Conservation (phyloP, 1,140 invertebrate species). For the Battus philenor region DNA sequence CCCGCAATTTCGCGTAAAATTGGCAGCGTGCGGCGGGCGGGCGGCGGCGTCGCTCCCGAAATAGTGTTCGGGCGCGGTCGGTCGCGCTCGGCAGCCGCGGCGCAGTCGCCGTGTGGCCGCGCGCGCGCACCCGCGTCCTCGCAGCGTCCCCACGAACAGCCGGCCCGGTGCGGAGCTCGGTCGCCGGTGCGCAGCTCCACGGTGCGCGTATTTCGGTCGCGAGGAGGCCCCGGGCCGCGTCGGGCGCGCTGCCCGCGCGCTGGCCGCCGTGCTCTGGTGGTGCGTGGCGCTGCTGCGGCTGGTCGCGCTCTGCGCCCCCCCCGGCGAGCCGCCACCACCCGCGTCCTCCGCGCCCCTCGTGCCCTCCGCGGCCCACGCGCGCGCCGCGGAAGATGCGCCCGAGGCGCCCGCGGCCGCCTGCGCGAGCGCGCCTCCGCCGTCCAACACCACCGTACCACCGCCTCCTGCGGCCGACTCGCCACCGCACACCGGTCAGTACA, state of each 20-base stretch:
- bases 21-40: constrained; percentile 68
- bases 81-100: constrained; percentile 52
- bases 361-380: constrained; percentile 46
- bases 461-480: constrained; percentile 37
- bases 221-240: constrained; percentile 65
- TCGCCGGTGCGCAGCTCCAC: constrained; percentile 43
- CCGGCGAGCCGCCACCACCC: constrained; percentile 50
- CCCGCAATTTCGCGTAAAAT: constrained; percentile 75
- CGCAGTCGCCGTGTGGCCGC: constrained; percentile 67
- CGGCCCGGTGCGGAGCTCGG: constrained; percentile 33
- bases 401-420: constrained; percentile 53
- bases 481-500: constrained; percentile 55
- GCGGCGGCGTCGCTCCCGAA: constrained; percentile 68
- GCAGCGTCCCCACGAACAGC: constrained; percentile 43
- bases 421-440: constrained; percentile 46
- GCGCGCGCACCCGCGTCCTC: constrained; percentile 66
- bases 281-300: constrained; percentile 73
- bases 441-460: constrained; percentile 47
- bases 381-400: constrained; percentile 62
- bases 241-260: constrained; percentile 68
- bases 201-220: constrained; percentile 67
- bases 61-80: constrained; percentile 71
- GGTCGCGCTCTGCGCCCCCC: constrained; percentile 67
- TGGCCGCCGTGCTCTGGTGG: constrained; percentile 73
- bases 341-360: constrained; percentile 66